Conservation (phyloP, 2,888 invertebrate species). For the Taphrorychus bicolor region DNA sequence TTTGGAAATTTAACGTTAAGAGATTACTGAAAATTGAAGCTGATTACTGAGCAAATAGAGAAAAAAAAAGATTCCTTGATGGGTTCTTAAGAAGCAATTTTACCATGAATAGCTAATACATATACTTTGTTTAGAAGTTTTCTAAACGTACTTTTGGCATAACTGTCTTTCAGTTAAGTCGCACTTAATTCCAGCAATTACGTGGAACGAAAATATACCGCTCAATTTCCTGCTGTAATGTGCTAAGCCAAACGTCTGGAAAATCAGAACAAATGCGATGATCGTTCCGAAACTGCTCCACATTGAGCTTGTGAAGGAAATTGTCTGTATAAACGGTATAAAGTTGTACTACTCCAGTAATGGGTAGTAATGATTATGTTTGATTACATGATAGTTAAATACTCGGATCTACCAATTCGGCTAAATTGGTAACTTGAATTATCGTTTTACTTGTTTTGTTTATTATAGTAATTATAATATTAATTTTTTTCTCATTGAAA, state of each 20-base stretch:
- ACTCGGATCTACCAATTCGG: too few relatives aligned
- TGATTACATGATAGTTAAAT: too few relatives aligned
- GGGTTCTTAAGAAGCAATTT: too few relatives aligned
- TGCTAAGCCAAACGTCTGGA: constrained; percentile 1
- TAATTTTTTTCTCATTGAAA: too few relatives aligned
- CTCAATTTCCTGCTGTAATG: constrained; percentile 3
- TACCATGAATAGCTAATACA: background rate
- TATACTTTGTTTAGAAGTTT: background rate
- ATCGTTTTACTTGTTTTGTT: too few relatives aligned
- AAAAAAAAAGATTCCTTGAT: too few relatives aligned
- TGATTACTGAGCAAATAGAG: too few relatives aligned
- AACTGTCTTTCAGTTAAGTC: background rate
- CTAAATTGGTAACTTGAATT: too few relatives aligned
- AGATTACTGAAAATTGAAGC: too few relatives aligned
- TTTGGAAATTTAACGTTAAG: too few relatives aligned
- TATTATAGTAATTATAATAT: too few relatives aligned
- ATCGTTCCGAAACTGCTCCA: background rate
- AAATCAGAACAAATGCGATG: constrained; percentile 9
- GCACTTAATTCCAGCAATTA: constrained; percentile 15
- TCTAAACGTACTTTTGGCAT: background rate
- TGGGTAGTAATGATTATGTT: background rate
- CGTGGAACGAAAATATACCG: constrained; percentile 11
- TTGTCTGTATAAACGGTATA: background rate
- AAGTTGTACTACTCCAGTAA: too few relatives aligned
- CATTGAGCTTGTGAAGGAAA: background rate